Conservation (phyloP, 2,797 vertebrate species). For the Onychomys torridus region DNA sequence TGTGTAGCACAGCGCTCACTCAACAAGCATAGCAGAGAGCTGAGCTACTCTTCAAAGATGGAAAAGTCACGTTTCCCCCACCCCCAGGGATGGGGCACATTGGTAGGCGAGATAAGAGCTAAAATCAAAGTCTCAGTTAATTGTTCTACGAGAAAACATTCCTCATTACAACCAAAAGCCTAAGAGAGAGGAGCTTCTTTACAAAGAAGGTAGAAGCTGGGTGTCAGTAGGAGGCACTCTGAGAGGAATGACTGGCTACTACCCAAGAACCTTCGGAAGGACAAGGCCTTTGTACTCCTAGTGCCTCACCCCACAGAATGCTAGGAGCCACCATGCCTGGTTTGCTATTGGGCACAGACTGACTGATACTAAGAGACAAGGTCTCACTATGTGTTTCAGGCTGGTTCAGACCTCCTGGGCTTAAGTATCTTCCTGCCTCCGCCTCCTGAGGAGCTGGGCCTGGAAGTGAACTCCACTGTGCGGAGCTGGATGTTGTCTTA, state of each 20-base stretch:
- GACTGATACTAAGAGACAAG: not conserved
- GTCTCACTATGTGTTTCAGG: not conserved
- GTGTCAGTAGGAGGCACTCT: not conserved
- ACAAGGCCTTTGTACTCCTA: not conserved
- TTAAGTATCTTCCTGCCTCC: not conserved
- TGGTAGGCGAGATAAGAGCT: constrained; percentile 55
- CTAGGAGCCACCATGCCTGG: not conserved
- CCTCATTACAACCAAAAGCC: constrained; percentile 26
- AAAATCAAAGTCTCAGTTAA: constrained; percentile 48
- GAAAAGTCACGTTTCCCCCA: constrained; percentile 5
- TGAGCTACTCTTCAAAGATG: constrained; percentile 58
- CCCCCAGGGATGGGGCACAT: not conserved
- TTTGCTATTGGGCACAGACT: not conserved
- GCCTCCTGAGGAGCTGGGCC: not conserved
- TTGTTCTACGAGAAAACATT: constrained; percentile 47
- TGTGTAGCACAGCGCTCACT: constrained; percentile 58
- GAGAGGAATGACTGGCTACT: constrained; percentile 33
- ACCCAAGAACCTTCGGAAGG: constrained; percentile 29
- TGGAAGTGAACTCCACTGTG: not conserved
- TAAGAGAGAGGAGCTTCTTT: not conserved
- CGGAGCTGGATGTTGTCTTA: not conserved
- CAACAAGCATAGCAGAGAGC: constrained; percentile 30
- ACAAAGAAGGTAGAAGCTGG: not conserved
- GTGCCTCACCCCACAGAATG: not conserved
- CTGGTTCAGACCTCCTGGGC: not conserved